Evolutionary conservation across 2,113 vertebrate genomes (phyloP), one percentile per base, ranked within the genome.

Genomic region (Semicossyphus pulcher): DNA sequence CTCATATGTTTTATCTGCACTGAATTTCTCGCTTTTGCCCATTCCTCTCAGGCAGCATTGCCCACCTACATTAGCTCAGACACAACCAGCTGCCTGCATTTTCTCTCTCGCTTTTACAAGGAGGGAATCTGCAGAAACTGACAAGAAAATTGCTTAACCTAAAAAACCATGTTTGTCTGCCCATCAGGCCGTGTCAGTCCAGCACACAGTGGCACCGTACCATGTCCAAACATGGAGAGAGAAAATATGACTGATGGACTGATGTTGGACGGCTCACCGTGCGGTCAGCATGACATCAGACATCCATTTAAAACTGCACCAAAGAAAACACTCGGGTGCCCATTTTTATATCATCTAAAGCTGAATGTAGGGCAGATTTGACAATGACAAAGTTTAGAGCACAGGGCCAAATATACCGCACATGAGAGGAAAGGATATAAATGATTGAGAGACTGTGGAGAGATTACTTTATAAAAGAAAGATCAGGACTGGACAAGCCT

Each of bases 381-480:
- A 81, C 70, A 60, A 53, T 80, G 80, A 83, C 60, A 62, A 73
- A 80, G 70, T 47, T 53, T 42, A 48, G 59, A 48, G 61, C 7
- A 45, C 59, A 67, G n/a, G 7, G 78, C 59, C 54, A 74, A 67
- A 76, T 65, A 59, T 58, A 60, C 77, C 45, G 45, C 65, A 57
- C 62, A 72, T 16, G 5, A 77, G 62, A 53, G 61, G 26, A 54
- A 45, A 60, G 54, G 49, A 54, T 51, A 87, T 78, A 62, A 83
- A 84, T 83, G 79, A 82, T 85, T 76, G 61, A 86, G 71, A 20
- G 63, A 73, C 62, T 63, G 36, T 47, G 44, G 51, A 53, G 47
- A 49, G 51, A 75, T 54, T 47, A 72, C 74, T 73, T 52, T 72
- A 78, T 69, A 53, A 86, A 76, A 77, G 79, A 69, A 48, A 85